phyloP scores from a whole-genome alignment of 1,140 invertebrate genomes.

The Bombus haemorrhoidalis region DNA sequence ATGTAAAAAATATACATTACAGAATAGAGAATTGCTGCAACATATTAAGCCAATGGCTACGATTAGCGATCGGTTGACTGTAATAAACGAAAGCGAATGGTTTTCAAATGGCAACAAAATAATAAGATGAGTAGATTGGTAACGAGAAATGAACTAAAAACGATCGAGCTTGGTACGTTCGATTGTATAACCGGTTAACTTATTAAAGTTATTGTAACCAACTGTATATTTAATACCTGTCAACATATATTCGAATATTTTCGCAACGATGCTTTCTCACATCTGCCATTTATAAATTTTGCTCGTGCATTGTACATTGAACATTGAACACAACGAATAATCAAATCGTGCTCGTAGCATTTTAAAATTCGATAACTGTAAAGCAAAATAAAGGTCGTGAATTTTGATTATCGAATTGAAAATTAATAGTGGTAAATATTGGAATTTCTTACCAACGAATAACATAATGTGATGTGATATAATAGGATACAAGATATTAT shows the following conservation, averaged over 20 bases:
- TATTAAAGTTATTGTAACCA: constrained; percentile 9
- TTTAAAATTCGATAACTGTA: background rate
- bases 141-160: constrained; percentile 9
- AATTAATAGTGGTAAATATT: background rate
- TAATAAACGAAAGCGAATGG: background rate
- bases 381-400: no score
- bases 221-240: background rate
- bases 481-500: background rate
- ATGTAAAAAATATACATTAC: background rate
- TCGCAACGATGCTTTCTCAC: constrained; percentile 1
- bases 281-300: background rate
- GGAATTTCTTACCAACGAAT: background rate
- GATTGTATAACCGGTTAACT: constrained; percentile 5
- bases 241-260: constrained; percentile 5
- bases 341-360: background rate
- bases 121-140: background rate
- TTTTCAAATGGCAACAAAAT: background rate
- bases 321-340: background rate
- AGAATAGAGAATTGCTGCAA: background rate
- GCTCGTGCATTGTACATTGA: background rate
- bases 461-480: background rate
- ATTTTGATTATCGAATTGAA: background rate
- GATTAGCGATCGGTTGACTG: background rate
- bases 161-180: background rate
- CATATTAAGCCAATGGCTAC: background rate